Base-by-base conservation (phyloP, 1,140 invertebrate species). In the Lordiphosa stackelbergi region DNA sequence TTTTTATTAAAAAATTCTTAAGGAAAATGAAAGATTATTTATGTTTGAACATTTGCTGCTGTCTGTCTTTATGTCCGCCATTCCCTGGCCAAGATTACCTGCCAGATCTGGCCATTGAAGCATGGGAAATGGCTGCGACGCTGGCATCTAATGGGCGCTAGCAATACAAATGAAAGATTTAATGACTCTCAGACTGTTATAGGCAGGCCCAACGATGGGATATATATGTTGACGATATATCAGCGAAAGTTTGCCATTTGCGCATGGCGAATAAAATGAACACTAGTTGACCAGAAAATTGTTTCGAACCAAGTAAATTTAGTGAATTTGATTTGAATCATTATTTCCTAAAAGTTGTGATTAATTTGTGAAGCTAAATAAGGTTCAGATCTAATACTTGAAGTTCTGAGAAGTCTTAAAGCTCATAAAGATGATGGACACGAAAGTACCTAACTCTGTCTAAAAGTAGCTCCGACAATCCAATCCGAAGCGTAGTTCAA, bases 151-250 rank as follows among this genome's bases (percentile, higher is more conserved):
- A 79, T 79, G 74, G 71, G 60, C 75, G 71, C 74, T 81, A 77
- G 77, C 77, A 83, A 69, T 58, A 83, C 77, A 75, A 79, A 81
- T 79, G 75, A 79, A 81, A 79, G 74, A 79, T 83, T 83, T 79
- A 79, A 79, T 79, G 75, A 79, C 75, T 79, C 75, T 79, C 55
- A 42, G 63, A 66, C 69, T 38, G 54, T 46, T 60, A 31, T 51
- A 55, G 72, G 66, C 69, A 57, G 24, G 37, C 13, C 34, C 52
- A 24, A 56, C 47, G 47, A 43, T 52, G 31, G 61, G 37, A 47
- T 59, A 66, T 59, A 66, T 53, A 52, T 72, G 58, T 59, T 61
- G 54, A 71, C 71, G 36, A 83, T 83, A 75, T 53, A 71, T 79
- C 66, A 55, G 63, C 62, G 37, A 58, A 58, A 74, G 43, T 69